These are phyloP conservation scores for Neostethus bicornis DNA, from an alignment of 2,797 vertebrate species.

Conservation along the genomic window DNA sequence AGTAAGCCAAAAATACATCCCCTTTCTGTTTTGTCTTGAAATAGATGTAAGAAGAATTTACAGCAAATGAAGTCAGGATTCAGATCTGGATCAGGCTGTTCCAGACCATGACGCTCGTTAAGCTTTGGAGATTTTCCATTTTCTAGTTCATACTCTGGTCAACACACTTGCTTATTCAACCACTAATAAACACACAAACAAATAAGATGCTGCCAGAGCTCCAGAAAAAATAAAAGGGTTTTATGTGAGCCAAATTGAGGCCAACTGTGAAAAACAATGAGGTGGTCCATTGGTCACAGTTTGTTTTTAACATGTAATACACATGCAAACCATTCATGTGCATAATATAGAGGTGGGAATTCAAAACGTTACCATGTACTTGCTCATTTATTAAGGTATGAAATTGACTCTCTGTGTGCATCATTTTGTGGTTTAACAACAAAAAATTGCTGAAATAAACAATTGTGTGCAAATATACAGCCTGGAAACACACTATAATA, in stretches of 20 bases:
- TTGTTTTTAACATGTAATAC: conserved; percentile 15
- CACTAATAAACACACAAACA: conserved; percentile 52
- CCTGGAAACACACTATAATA: neutral
- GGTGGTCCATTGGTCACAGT: conserved; percentile 7
- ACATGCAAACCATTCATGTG: neutral
- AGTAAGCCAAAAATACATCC: conserved; percentile 29
- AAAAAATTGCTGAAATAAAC: neutral
- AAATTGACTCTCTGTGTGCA: neutral
- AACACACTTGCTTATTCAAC: conserved; percentile 43
- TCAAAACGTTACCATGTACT: neutral
- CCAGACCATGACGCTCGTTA: conserved; percentile 37
- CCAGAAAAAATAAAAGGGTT: conserved; percentile 36
- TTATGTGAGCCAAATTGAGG: conserved; percentile 37
- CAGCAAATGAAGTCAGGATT: conserved; percentile 32
- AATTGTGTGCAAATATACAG: neutral
- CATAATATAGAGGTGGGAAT: neutral
- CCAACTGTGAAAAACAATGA: conserved; percentile 17
- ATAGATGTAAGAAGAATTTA: conserved; percentile 20
- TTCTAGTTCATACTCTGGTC: conserved; percentile 34
- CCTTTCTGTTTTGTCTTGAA: conserved; percentile 19
- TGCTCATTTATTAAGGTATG: neutral
- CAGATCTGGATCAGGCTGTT: conserved; percentile 42
- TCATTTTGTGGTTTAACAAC: neutral
- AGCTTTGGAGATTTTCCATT: conserved; percentile 61
- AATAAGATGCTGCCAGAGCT: conserved; percentile 34